A percentile compares a stretch with the other conserved stretches of the same genome.
Evolutionary conservation across 2,113 vertebrate species (phyloP).

Genomic region (Pseudorasbora parva): DNA sequence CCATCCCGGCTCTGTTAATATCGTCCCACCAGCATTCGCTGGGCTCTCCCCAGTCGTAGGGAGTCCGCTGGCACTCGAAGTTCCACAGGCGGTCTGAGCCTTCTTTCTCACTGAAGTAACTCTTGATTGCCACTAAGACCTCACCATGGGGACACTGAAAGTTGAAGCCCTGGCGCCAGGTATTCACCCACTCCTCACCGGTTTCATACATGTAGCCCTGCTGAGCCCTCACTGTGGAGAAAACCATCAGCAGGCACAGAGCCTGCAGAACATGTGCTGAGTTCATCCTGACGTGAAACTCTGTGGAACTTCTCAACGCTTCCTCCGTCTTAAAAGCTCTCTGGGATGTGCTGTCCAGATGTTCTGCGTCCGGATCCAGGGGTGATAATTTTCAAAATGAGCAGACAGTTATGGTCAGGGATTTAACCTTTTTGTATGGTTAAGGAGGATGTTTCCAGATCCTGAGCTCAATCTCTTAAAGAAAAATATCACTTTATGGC

Average conservation of each 20-base stretch:
- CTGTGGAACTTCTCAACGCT: conserved; percentile 61
- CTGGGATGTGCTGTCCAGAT: conserved; percentile 86
- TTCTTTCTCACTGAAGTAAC: conserved; percentile 87
- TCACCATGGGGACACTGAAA: conserved; percentile 95
- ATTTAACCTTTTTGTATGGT: conserved; percentile 64
- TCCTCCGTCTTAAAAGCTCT: conserved; percentile 74
- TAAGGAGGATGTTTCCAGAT: conserved; percentile 76
- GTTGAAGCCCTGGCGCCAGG: conserved; percentile 92
- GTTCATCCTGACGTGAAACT: conserved; percentile 76
- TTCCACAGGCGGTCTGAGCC: conserved; percentile 92
- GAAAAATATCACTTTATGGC: conserved; percentile 46
- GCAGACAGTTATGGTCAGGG: conserved; percentile 67
- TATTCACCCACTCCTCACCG: conserved; percentile 88
- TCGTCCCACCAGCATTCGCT: conserved; percentile 99
- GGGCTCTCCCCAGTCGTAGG: conserved; percentile 84
- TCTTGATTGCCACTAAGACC: conserved; percentile 87
- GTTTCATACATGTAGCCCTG: conserved; percentile 76
- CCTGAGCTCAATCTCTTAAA: conserved; percentile 34
- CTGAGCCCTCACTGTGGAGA: conserved; percentile 67
- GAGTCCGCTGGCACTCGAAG: conserved; percentile 90
- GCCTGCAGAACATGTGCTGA: conserved; percentile 72
- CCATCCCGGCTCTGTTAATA: conserved; percentile 88
- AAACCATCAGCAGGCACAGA: conserved; percentile 72
- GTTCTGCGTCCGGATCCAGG: conserved; percentile 80
- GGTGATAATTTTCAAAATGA: conserved; percentile 77